These are phyloP conservation scores for Sycobia sp. DNA, from an alignment of 1,140 invertebrate genomes.

Conservation along the genomic window DNA sequence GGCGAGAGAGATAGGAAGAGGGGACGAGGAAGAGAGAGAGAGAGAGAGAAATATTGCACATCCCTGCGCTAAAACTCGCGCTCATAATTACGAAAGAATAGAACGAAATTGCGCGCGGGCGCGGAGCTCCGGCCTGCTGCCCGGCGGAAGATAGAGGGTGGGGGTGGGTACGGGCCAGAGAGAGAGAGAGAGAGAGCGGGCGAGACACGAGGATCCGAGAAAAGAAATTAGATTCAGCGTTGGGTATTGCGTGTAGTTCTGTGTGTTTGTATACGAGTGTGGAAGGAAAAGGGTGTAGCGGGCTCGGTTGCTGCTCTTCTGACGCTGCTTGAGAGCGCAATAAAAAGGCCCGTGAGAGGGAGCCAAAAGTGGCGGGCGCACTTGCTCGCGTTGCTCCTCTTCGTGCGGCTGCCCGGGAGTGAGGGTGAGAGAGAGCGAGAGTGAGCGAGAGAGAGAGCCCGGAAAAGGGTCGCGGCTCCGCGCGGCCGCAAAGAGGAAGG, in stretches of 20 bases:
- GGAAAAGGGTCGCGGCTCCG: slow-evolving; percentile 24
- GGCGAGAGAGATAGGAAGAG: no score
- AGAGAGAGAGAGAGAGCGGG: no score
- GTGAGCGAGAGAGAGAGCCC: slow-evolving; percentile 3
- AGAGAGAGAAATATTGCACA: no score
- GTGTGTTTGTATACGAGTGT: no score
- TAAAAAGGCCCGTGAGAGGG: slow-evolving; percentile 25
- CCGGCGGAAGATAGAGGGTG: no score
- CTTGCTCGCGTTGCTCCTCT: no score
- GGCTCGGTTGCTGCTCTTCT: no score
- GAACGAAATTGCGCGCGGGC: slow-evolving; percentile 28
- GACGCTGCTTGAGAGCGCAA: no score
- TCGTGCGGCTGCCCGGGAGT: background rate
- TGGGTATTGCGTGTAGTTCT: background rate
- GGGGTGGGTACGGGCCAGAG: no score
- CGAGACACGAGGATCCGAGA: slow-evolving; percentile 12
- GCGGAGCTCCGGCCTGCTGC: no score
- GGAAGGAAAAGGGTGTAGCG: slow-evolving; percentile 30
- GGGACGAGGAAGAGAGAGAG: no score
- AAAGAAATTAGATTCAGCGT: slow-evolving; percentile 36
- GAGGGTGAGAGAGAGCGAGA: background rate
- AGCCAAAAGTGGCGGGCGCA: no score
- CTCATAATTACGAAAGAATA: slow-evolving; percentile 37
- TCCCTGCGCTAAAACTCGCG: slow-evolving; percentile 6
- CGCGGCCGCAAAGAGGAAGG: slow-evolving; percentile 2